phyloP scores from a whole-genome alignment of 2,888 invertebrate species.

The Metopia argyrocephala region DNA sequence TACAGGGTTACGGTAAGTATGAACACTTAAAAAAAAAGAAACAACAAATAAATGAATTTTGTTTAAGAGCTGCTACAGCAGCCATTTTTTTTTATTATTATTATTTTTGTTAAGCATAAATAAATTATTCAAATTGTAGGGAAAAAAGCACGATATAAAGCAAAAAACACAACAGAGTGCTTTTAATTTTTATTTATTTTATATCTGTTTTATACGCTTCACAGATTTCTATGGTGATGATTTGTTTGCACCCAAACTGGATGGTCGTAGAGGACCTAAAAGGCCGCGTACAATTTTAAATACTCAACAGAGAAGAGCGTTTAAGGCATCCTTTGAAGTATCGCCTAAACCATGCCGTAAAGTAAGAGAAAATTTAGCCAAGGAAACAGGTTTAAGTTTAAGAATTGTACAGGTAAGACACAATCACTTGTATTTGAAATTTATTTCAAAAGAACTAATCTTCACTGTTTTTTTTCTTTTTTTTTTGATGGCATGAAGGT shows the following conservation, averaged over 20 bases:
- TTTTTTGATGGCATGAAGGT: conserved; percentile 77
- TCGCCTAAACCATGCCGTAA: conserved; percentile 91
- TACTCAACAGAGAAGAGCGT: conserved; percentile 88
- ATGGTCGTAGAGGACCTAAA: conserved; percentile 87
- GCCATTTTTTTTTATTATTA: no score
- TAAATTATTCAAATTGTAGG: conserved; percentile 29
- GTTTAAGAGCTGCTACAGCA: conserved; percentile 20
- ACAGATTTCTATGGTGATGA: conserved; percentile 82
- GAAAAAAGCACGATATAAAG: conserved; percentile 27
- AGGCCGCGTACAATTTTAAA: conserved; percentile 90
- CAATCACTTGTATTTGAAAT: background rate
- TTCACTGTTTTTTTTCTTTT: conserved; percentile 5
- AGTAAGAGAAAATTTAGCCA: conserved; percentile 88
- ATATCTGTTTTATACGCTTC: background rate
- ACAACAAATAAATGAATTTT: conserved; percentile 48
- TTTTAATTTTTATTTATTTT: no score
- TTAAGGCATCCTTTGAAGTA: conserved; percentile 91
- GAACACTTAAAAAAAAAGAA: background rate
- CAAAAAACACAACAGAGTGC: conserved; percentile 36
- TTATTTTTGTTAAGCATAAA: conserved; percentile 29
- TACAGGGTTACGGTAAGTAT: conserved; percentile 81
- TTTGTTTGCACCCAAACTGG: conserved; percentile 81
- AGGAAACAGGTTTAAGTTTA: conserved; percentile 90
- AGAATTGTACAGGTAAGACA: conserved; percentile 88
- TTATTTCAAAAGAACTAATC: background rate